Evolutionary conservation across 2,888 invertebrate genomes (phyloP).

Genomic region (Lydus trimaculatus): DNA sequence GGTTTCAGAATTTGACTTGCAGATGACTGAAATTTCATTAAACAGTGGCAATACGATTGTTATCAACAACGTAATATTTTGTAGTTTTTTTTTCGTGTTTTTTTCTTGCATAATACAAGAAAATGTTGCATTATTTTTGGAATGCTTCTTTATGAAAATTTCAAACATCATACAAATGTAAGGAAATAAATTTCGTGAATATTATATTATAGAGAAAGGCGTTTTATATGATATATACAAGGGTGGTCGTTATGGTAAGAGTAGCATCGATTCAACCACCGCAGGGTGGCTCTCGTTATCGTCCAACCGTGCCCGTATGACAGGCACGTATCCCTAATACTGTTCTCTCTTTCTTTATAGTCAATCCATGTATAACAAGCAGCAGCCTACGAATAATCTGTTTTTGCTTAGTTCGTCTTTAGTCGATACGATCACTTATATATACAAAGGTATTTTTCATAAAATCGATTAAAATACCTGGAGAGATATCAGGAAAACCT

Average conservation of each 20-base stretch:
- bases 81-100: constrained; percentile 16
- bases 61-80: constrained; percentile 24
- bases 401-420: constrained; percentile 27
- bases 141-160: background rate
- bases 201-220: constrained; percentile 29
- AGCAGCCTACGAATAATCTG: constrained; percentile 37
- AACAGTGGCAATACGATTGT: constrained; percentile 27
- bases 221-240: constrained; percentile 21
- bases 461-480: constrained; percentile 1
- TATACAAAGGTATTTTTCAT: constrained; percentile 14
- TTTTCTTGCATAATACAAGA: background rate
- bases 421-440: constrained; percentile 14
- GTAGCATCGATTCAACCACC: constrained; percentile 32
- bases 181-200: background rate
- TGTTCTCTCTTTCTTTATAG: constrained; percentile 16
- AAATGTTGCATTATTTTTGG: constrained; percentile 16
- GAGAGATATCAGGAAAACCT: background rate
- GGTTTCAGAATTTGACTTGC: constrained; percentile 29
- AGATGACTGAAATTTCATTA: constrained; percentile 31
- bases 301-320: constrained; percentile 31
- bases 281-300: constrained; percentile 32
- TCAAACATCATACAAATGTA: background rate
- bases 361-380: constrained; percentile 34
- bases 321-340: constrained; percentile 35
- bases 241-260: constrained; percentile 24